Conservation (phyloP, 2,888 invertebrate species). For the Lasius fuliginosus region DNA sequence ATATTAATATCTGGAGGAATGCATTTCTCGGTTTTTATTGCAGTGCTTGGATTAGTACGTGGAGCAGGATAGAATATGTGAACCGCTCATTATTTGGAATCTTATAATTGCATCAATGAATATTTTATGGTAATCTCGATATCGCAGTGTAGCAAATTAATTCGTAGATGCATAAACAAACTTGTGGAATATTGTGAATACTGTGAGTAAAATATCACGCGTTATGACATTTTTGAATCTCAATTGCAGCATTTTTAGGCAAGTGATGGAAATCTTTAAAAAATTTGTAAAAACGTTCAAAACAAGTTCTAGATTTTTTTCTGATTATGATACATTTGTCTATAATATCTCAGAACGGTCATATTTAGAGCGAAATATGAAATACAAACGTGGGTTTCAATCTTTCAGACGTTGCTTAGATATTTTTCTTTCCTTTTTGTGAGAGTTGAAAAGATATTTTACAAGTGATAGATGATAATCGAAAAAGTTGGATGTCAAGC, state of each 20-base stretch:
- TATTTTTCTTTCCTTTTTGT: background rate
- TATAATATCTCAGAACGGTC: background rate
- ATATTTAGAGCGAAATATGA: background rate
- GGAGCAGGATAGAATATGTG: background rate
- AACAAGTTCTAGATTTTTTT: background rate
- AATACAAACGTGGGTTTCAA: background rate
- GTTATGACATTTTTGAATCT: background rate
- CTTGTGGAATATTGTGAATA: slow-evolving; percentile 1
- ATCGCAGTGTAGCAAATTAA: slow-evolving; percentile 21
- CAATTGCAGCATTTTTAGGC: background rate
- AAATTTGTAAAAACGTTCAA: background rate
- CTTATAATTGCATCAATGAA: slow-evolving; percentile 11
- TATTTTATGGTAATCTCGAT: slow-evolving; percentile 22
- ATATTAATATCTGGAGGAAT: slow-evolving; percentile 22
- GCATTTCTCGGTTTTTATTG: slow-evolving; percentile 26
- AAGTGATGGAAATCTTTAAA: background rate
- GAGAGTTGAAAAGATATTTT: background rate
- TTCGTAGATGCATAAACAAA: slow-evolving; percentile 12
- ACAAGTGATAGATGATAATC: slow-evolving; percentile 11
- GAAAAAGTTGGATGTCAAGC: slow-evolving; percentile 13
- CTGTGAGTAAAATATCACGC: background rate
- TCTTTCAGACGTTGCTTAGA: background rate
- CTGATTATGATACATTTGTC: background rate
- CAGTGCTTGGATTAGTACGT: background rate
- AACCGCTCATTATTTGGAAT: background rate